Conservation (phyloP, 2,888 invertebrate genomes). For the Acleris holmiana region DNA sequence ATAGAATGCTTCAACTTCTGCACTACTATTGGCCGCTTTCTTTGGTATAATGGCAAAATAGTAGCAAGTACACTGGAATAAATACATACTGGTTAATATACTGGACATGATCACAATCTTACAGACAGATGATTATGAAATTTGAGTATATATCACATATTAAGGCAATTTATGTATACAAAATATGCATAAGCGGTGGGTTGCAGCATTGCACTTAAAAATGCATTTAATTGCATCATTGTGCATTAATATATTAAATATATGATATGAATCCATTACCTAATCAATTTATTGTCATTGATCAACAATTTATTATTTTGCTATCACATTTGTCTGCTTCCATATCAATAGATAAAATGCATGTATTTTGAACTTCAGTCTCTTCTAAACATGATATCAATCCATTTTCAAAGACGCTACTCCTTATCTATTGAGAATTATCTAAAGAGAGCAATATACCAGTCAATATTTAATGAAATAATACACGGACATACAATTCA, state of each 20-base stretch:
- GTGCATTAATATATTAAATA: constrained; percentile 24
- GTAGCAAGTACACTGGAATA: constrained; percentile 20
- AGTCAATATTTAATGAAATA: too few species aligned
- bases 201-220: constrained; percentile 31
- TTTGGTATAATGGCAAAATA: too few species aligned
- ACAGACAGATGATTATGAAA: constrained; percentile 10
- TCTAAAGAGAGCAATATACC: too few species aligned
- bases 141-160: constrained; percentile 26
- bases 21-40: too few species aligned
- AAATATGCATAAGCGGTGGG: constrained; percentile 37
- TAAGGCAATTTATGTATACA: constrained; percentile 28
- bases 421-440: too few species aligned
- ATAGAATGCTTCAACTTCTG: too few species aligned
- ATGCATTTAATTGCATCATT: constrained; percentile 17
- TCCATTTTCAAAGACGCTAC: too few species aligned
- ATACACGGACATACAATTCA: too few species aligned
- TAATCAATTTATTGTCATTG: constrained; percentile 36
- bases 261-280: constrained; percentile 28
- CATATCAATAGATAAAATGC: constrained; percentile 33
- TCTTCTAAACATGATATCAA: background rate
- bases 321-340: constrained; percentile 30
- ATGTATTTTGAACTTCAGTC: constrained; percentile 26
- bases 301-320: constrained; percentile 27
- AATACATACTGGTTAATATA: constrained; percentile 3
- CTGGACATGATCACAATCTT: constrained; percentile 25